phyloP scores from a whole-genome alignment of 2,888 invertebrate species.

The Drosophila percnosoma region DNA sequence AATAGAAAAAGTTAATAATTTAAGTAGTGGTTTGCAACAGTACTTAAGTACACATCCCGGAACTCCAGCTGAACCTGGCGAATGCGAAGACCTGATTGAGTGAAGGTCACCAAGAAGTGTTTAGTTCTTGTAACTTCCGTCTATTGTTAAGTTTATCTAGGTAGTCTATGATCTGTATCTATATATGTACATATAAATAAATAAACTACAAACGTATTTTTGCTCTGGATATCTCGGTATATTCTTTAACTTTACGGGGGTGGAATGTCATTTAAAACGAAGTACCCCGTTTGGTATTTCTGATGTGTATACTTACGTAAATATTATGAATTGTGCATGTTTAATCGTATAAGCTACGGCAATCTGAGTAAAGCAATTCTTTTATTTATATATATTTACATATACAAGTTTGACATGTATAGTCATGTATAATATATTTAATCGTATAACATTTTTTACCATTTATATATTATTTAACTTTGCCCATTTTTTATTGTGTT shows the following conservation, averaged over 20 bases:
- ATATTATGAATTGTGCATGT: not conserved
- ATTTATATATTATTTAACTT: not conserved
- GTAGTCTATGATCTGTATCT: not conserved
- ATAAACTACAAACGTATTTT: too few relatives aligned
- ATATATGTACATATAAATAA: not conserved
- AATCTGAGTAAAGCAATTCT: not conserved
- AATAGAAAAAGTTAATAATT: too few relatives aligned
- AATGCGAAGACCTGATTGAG: too few relatives aligned
- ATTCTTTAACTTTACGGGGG: not conserved
- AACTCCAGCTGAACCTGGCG: too few relatives aligned
- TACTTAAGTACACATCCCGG: too few relatives aligned
- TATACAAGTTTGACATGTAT: not conserved
- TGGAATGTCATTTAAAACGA: not conserved
- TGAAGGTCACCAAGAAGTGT: not conserved
- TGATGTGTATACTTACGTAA: not conserved
- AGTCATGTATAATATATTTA: not conserved
- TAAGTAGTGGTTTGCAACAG: too few relatives aligned
- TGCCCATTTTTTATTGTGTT: not conserved
- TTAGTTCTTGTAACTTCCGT: not conserved
- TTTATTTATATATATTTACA: not conserved
- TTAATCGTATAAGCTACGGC: not conserved
- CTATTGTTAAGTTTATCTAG: not conserved
- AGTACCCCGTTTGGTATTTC: not conserved
- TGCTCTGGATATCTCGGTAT: not conserved
- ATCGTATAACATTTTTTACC: not conserved